phyloP scores from a whole-genome alignment of 2,797 vertebrate species.

The Catostomus latipinnis region DNA sequence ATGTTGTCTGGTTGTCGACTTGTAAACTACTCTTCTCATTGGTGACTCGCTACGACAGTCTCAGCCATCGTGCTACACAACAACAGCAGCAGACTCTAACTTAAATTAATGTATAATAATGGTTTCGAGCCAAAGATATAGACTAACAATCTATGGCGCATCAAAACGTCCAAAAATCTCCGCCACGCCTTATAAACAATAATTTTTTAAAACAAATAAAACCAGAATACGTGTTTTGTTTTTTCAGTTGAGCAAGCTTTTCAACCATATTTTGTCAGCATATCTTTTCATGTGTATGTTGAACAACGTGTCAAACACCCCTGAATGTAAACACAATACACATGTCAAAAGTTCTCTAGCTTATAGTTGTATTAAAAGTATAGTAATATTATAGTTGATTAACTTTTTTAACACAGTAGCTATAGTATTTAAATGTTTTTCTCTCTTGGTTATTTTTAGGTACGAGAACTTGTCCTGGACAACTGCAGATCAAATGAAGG shows the following conservation, averaged over 20 bases:
- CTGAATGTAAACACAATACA: not conserved
- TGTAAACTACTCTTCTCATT: not conserved
- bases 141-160: too few relatives aligned
- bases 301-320: not conserved
- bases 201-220: not conserved
- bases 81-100: conserved; percentile 4
- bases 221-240: not conserved
- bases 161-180: not conserved
- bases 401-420: too few relatives aligned
- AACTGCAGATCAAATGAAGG: conserved; percentile 90
- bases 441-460: conserved; percentile 70
- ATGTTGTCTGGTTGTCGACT: conserved; percentile 37
- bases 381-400: too few relatives aligned
- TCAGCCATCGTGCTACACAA: conserved; percentile 42
- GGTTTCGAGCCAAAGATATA: not conserved
- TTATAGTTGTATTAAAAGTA: too few relatives aligned
- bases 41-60: conserved; percentile 56
- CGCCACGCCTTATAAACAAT: not conserved
- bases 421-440: not conserved
- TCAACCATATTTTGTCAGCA: not conserved
- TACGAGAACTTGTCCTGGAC: conserved; percentile 91
- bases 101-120: not conserved
- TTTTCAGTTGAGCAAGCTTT: conserved; percentile 5
- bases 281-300: conserved; percentile 1
- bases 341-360: too few relatives aligned